Conservation (phyloP, 2,888 invertebrate genomes). For the Mimumesa dahlbomi region DNA sequence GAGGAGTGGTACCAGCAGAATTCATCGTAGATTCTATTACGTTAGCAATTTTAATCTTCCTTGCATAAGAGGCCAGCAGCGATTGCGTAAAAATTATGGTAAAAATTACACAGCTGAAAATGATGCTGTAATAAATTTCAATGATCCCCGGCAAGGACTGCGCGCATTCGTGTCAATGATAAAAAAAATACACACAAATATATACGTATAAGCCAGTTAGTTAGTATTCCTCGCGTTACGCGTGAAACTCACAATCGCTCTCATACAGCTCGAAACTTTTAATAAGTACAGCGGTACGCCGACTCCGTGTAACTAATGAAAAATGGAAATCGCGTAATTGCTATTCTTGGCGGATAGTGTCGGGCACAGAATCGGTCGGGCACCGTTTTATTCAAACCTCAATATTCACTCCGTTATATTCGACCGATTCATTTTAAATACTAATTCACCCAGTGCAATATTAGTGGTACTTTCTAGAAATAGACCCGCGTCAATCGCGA, state of each 20-base stretch:
- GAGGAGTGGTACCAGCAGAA: no score
- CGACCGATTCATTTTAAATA: no score
- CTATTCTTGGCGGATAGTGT: conserved; percentile 41
- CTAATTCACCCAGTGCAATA: no score
- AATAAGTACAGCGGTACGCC: conserved; percentile 29
- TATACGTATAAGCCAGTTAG: conserved; percentile 9
- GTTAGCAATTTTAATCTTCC: neutral
- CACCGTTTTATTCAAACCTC: conserved; percentile 31
- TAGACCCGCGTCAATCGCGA: no score
- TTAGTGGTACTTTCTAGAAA: no score
- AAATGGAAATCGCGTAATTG: conserved; percentile 53
- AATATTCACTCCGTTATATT: conserved; percentile 1
- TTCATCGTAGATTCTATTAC: no score
- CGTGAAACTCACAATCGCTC: conserved; percentile 39
- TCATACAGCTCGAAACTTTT: conserved; percentile 36
- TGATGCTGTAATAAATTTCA: conserved; percentile 4
- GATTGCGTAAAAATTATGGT: neutral
- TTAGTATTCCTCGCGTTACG: conserved; percentile 51
- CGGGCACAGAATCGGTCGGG: conserved; percentile 29
- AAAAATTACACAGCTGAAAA: neutral
- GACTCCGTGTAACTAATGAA: conserved; percentile 33
- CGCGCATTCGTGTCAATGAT: conserved; percentile 47
- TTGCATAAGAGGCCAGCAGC: neutral
- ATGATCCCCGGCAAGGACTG: conserved; percentile 5
- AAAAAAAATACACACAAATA: conserved; percentile 23